Evolutionary conservation across 2,888 invertebrate genomes (phyloP).

Genomic region (Gandaritis pyraliata): DNA sequence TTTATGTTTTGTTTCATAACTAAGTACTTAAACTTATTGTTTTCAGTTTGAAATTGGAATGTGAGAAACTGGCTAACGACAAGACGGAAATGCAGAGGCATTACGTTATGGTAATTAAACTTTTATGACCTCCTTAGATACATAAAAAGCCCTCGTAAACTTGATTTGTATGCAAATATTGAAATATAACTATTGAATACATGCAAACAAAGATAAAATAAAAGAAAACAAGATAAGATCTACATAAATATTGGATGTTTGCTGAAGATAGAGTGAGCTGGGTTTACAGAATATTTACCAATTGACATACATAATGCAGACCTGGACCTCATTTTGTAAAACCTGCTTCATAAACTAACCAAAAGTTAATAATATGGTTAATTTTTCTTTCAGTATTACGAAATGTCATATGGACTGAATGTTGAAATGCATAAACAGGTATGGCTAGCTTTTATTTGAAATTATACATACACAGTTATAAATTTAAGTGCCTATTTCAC

Average conservation of each 20-base stretch:
- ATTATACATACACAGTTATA: no score
- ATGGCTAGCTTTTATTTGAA: conserved; percentile 51
- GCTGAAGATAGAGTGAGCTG: conserved; percentile 42
- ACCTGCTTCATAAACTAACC: conserved; percentile 1
- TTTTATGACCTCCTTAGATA: conserved; percentile 42
- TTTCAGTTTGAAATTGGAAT: conserved; percentile 97
- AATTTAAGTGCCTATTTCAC: neutral
- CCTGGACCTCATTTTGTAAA: conserved; percentile 22
- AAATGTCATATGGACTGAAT: conserved; percentile 98
- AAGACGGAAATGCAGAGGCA: conserved; percentile 99
- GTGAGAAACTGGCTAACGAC: conserved; percentile 98
- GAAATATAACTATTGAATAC: conserved; percentile 41
- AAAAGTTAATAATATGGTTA: neutral
- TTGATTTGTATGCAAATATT: conserved; percentile 50
- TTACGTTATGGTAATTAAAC: conserved; percentile 96
- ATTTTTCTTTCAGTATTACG: conserved; percentile 92
- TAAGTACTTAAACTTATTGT: conserved; percentile 38
- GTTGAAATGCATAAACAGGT: conserved; percentile 98
- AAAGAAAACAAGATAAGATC: conserved; percentile 46
- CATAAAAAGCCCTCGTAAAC: conserved; percentile 44
- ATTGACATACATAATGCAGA: conserved; percentile 29
- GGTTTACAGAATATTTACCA: conserved; percentile 34
- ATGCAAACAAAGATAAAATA: conserved; percentile 46
- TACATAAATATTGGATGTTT: conserved; percentile 50
- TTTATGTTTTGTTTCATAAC: conserved; percentile 16